These are phyloP conservation scores for Drosophila histrio DNA, from an alignment of 2,888 invertebrate genomes.

Conservation along the genomic window DNA sequence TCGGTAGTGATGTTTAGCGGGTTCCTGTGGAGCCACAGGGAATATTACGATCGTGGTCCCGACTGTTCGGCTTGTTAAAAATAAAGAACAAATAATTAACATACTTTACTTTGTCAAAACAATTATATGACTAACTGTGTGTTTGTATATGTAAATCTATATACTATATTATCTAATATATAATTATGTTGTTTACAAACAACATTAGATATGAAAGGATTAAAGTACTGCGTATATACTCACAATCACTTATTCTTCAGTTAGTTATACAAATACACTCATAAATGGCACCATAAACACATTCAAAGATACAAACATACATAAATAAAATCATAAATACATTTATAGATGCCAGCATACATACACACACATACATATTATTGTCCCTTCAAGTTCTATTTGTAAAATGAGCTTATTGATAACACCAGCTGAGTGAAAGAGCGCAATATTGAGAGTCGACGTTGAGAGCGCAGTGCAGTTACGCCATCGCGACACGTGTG, in stretches of 20 bases:
- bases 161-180: no score
- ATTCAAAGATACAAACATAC: neutral
- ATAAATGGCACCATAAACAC: no score
- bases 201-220: neutral
- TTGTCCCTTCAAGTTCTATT: slow-evolving; percentile 5
- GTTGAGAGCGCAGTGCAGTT: slow-evolving; percentile 21
- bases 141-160: neutral
- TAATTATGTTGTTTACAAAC: neutral
- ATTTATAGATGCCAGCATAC: neutral
- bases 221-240: neutral
- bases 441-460: neutral
- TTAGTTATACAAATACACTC: no score
- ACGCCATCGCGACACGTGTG: slow-evolving; percentile 23
- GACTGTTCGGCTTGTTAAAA: no score
- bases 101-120: no score
- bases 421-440: neutral
- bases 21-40: no score
- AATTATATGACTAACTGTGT: no score
- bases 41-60: no score
- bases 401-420: slow-evolving; percentile 16
- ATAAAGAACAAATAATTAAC: no score
- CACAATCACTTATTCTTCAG: no score
- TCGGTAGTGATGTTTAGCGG: no score
- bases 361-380: neutral
- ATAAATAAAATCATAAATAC: neutral